Conservation (phyloP, 2,888 invertebrate genomes). For the Pammene fasciana region DNA sequence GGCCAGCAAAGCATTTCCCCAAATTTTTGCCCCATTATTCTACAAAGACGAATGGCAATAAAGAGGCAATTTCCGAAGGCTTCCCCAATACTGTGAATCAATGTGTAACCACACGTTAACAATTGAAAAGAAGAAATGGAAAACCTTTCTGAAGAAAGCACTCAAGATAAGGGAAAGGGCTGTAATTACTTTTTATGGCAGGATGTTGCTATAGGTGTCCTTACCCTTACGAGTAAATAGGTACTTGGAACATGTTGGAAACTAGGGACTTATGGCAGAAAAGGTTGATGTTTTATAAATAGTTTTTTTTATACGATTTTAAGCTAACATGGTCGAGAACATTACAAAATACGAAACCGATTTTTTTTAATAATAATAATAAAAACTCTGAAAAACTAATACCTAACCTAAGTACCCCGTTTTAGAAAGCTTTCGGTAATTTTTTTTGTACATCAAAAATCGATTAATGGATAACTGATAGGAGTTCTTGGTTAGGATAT, state of each 20-base stretch:
- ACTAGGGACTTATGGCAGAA: background rate
- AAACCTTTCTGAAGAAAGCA: constrained; percentile 40
- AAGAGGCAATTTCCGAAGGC: constrained; percentile 37
- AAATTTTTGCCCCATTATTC: constrained; percentile 32
- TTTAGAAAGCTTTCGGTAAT: too few species aligned
- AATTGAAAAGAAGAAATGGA: constrained; percentile 40
- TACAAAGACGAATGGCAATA: constrained; percentile 37
- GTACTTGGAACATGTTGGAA: constrained; percentile 1
- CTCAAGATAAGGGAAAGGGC: constrained; percentile 29
- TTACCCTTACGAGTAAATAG: constrained; percentile 8
- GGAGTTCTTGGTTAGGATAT: too few species aligned
- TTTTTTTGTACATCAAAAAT: too few species aligned
- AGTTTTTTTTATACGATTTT: too few species aligned
- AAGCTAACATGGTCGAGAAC: too few species aligned
- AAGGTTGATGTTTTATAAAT: too few species aligned
- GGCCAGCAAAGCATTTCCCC: constrained; percentile 2
- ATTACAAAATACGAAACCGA: too few species aligned
- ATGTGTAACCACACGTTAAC: constrained; percentile 41
- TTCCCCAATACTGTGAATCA: constrained; percentile 37
- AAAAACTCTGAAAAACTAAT: too few species aligned
- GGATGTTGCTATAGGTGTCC: constrained; percentile 28
- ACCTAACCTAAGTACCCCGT: too few species aligned
- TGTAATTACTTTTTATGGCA: constrained; percentile 40
- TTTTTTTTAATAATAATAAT: too few species aligned
- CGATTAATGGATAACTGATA: too few species aligned